A percentile compares a stretch with the other conserved stretches of the same genome.
Evolutionary conservation across 2,888 invertebrate genomes (phyloP).

Genomic region (Cephonodes hylas): DNA sequence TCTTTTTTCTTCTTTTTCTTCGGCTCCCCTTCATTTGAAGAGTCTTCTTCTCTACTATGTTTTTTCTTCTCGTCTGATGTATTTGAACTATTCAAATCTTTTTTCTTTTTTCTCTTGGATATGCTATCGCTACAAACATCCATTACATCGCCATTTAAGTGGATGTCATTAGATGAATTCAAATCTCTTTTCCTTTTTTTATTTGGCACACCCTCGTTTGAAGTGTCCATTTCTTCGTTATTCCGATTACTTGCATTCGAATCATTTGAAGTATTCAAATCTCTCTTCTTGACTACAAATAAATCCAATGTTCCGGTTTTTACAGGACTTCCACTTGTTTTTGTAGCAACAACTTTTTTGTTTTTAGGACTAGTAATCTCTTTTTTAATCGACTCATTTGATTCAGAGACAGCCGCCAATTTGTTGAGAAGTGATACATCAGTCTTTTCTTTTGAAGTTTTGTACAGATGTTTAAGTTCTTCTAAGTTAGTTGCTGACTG

Average conservation of each 20-base stretch:
- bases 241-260: neutral
- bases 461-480: constrained; percentile 85
- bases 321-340: neutral
- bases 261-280: neutral
- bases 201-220: neutral
- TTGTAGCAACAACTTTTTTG: constrained; percentile 28
- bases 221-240: neutral
- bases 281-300: constrained; percentile 3
- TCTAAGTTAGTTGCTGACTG: constrained; percentile 89
- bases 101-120: constrained; percentile 17
- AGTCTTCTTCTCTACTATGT: no score
- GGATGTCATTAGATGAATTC: constrained; percentile 24
- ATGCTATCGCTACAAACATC: constrained; percentile 12
- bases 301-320: constrained; percentile 19
- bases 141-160: constrained; percentile 3
- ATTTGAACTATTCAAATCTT: constrained; percentile 9
- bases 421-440: constrained; percentile 81
- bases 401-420: constrained; percentile 52
- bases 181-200: constrained; percentile 21
- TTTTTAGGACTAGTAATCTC: constrained; percentile 40
- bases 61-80: neutral
- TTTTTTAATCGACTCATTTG: constrained; percentile 45
- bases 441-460: constrained; percentile 84
- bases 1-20: constrained; percentile 21
- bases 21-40: neutral